Base-by-base conservation (phyloP, 2,888 invertebrate genomes). In the Beris morrisii region DNA sequence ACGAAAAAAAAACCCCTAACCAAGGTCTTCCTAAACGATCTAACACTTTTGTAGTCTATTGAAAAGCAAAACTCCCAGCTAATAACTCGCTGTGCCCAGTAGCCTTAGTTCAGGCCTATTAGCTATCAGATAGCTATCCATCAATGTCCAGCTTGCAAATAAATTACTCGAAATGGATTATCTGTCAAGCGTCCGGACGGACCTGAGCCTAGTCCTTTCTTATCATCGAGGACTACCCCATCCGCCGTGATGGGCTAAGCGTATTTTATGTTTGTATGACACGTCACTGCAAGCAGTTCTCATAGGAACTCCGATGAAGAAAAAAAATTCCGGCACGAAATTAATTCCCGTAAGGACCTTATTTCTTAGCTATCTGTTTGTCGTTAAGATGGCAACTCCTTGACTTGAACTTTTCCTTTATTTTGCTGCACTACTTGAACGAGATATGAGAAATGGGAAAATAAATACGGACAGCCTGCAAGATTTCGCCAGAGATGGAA, bases 121-220 rank as follows among this genome's bases (percentile, higher is more conserved):
- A n/a, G 30, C 28, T 46, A 58, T 58, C 45, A 45, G 58, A 58
- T 58, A 58, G 58, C 46, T 45, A 58, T 58, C 58, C 58, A 58
- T 58, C 58, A 58, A 58, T 45, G 58, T 58, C 58, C 12, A 38
- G 46, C 45, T 30, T 58, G 58, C 22, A 46, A 58, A 58, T 58
- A 58, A 58, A 58, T 58, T 58, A 58, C 30, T n/a, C 28, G 22
- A 30, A 58, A 58, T 58, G 58, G 44, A 58, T 52, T 52, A 52
- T 52, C 52, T 52, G 52, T 52, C 52, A 52, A 5, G 58, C 45
- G 58, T 58, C 46, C 45, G 58, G 46, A 58, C 30, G 30, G 45
- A 45, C 30, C 12, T 45, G 45, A 13, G 45, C 58, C 58, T 58
- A 58, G 46, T 45, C n/a, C 30, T 58, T 22, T 31, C 22, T 12